Percentiles rank a stretch among this genome's conserved stretches.
These are phyloP conservation scores for Vannuccia rotundouncinata DNA, from an alignment of 2,888 invertebrate species.

Conservation along the genomic window DNA sequence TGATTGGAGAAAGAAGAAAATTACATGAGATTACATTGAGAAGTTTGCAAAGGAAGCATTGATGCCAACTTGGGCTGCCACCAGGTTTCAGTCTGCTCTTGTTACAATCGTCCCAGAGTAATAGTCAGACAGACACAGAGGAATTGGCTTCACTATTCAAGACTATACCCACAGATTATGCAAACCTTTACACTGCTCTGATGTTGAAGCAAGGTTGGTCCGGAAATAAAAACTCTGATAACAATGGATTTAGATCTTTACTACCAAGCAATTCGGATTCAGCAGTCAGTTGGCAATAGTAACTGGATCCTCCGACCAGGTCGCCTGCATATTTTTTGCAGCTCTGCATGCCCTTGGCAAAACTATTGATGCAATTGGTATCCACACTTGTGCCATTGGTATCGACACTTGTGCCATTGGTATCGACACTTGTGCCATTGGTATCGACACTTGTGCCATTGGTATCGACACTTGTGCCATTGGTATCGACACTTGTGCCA, in stretches of 20 bases:
- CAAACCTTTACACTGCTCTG: constrained; percentile 37
- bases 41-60: constrained; percentile 19
- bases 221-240: no score
- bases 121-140: constrained; percentile 30
- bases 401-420: no score
- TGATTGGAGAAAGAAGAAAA: not conserved
- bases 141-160: constrained; percentile 37
- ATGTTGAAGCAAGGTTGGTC: constrained; percentile 34
- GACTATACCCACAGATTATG: constrained; percentile 35
- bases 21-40: not conserved
- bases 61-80: constrained; percentile 30
- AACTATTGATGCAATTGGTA: constrained; percentile 39
- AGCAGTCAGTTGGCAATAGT: constrained; percentile 35
- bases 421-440: no score
- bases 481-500: no score
- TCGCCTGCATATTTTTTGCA: constrained; percentile 38
- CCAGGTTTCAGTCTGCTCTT: constrained; percentile 34
- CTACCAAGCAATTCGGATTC: not conserved
- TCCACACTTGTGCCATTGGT: no score
- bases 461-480: no score
- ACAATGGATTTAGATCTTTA: no score
- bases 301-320: constrained; percentile 35
- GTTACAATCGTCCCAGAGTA: not conserved
- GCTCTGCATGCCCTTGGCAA: no score
- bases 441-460: no score